Conservation (phyloP, 1,140 invertebrate genomes). For the Heliothis virescens region DNA sequence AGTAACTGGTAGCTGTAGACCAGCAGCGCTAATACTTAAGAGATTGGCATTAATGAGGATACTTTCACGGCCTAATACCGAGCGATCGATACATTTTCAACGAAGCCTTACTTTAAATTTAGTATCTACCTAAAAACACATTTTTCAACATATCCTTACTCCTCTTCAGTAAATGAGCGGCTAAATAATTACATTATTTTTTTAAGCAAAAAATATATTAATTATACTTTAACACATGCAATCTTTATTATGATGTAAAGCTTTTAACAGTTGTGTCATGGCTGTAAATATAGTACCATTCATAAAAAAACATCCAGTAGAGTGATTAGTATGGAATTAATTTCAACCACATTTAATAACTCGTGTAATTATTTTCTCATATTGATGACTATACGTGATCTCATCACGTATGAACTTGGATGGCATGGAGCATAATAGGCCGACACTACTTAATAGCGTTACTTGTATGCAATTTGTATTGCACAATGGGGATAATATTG, state of each 20-base stretch:
- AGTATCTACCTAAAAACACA: too few relatives aligned
- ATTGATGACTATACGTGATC: slow-evolving; percentile 41
- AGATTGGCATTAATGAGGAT: too few relatives aligned
- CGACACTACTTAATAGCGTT: slow-evolving; percentile 16
- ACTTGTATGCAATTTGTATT: slow-evolving; percentile 23
- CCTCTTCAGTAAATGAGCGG: too few relatives aligned
- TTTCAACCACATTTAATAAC: slow-evolving; percentile 29
- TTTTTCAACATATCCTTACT: too few relatives aligned
- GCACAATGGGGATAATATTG: not conserved
- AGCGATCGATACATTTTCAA: too few relatives aligned
- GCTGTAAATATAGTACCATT: not conserved
- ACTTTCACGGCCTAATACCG: too few relatives aligned
- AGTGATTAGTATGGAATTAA: slow-evolving; percentile 34
- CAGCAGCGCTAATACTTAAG: too few relatives aligned
- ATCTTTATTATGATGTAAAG: slow-evolving; percentile 12
- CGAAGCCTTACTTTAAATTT: too few relatives aligned
- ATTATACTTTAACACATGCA: not conserved
- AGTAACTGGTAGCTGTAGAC: too few relatives aligned
- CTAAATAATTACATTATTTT: too few relatives aligned
- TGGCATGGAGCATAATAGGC: slow-evolving; percentile 15
- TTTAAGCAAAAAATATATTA: too few relatives aligned
- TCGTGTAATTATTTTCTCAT: slow-evolving; percentile 41
- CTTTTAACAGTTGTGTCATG: slow-evolving; percentile 28
- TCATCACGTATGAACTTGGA: slow-evolving; percentile 51
- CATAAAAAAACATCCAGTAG: not conserved